Evolutionary conservation across 2,888 invertebrate genomes (phyloP), one percentile per base, ranked within the genome.

Genomic region (Drosophila hawaiiensis): DNA sequence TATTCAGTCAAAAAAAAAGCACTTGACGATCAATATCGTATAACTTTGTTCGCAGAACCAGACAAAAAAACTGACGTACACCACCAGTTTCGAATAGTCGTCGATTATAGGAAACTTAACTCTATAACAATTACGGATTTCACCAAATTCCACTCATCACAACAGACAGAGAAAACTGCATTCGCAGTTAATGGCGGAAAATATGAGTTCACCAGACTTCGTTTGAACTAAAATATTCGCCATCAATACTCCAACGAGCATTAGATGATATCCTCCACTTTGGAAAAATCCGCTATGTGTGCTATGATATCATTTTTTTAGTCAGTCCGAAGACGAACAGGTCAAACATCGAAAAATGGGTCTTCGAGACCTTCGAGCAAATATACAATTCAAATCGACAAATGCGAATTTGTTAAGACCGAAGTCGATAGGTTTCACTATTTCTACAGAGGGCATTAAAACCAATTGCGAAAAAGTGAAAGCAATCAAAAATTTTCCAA

Each of bases 341-440:
- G 31, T 47, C 5, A 14, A 61, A 33, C 54, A 76, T 53, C 14
- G 77, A 1, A 50, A 73, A 5, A 49, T 6, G 41, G 41, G 52
- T 78, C 7, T 75, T 76, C 37, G 28, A 58, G 16, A 69, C 56
- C 5, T n/a, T 58, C 10, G n/a, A 14, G 59, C 68, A 7, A 63
- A 73, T 29, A 58, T 75, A 68, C 69, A 43, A 52, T 72, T 19
- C 69, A 71, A 61, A 37, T 71, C 4, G 66, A 74, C 31, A 76
- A 79, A 53, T 67, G 76, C 22, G 67, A 65, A 28, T 72, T 77
- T n/a, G 63, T 71, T 14, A 70, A 66, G 47, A 35, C 9, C 16
- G 53, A 76, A 60, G 64, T 68, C 16, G 60, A 72, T 68, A 31
- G 78, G 73, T 1, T 80, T 78, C 31, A 58, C 73, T 4, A 65